Conservation (phyloP, 37 sponge, comb jelly and placozoan genomes). For the Agelas oroides region DNA sequence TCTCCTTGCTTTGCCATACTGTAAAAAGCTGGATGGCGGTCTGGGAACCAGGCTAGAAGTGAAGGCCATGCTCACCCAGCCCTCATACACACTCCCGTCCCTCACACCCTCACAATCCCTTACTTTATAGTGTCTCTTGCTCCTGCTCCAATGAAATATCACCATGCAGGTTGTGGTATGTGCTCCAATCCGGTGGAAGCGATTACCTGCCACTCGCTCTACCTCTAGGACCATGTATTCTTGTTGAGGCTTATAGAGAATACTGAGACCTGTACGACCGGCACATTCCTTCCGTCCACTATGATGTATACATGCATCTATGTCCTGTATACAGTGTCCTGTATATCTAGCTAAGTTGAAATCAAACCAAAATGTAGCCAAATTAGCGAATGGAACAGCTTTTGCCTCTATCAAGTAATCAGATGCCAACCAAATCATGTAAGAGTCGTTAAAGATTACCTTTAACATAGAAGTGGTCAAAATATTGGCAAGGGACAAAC, state of each 20-base stretch:
- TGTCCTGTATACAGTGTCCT: conserved; percentile 72
- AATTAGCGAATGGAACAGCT: no score
- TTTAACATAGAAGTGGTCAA: no score
- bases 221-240: conserved; percentile 77
- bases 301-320: conserved; percentile 96
- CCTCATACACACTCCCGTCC: not conserved
- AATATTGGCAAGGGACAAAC: no score
- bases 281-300: conserved; percentile 96
- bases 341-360: no score
- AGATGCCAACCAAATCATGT: no score
- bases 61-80: no score
- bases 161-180: conserved; percentile 89
- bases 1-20: no score
- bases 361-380: no score
- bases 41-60: no score
- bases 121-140: conserved; percentile 72
- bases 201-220: conserved; percentile 79
- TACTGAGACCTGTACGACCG: conserved; percentile 83
- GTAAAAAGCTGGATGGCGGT: no score
- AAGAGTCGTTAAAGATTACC: no score
- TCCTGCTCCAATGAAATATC: conserved; percentile 87
- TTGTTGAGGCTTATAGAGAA: conserved; percentile 90
- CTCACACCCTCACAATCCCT: not conserved
- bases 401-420: no score
- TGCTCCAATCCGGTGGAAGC: conserved; percentile 75